Evolutionary conservation across 2,113 vertebrate species (phyloP), one percentile per base, ranked within the genome.

Genomic region (Andinoacara biseriatus): DNA sequence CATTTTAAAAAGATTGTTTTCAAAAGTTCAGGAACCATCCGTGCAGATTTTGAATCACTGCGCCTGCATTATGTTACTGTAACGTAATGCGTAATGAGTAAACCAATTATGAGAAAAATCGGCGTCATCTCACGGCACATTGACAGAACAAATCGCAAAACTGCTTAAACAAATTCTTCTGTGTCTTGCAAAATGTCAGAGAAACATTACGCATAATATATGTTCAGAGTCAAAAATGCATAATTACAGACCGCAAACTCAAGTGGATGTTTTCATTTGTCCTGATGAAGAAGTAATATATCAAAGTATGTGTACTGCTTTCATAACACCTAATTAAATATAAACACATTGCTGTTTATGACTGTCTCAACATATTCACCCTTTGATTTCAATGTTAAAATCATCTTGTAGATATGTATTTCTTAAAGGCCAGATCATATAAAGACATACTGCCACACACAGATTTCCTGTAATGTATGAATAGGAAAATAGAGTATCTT

Each of bases 131-230:
- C 54, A 52, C 1, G 52, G 26, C 52, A 72, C 11, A 9, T 52
- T 31, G 43, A 52, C 65, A 8, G 24, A 54, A 72, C 29, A 33
- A 52, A 69, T 31, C 29, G 24, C 15, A 10, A 69, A 43, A 29
- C 43, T 72, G 17, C 46, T 72, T 72, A 29, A 72, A 1, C 17
- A 31, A 52, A 72, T 52, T 52, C 17, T 72, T 18, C 1, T 29
- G 63, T 5, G 7, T 80, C 69, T 82, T 43, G 63, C 38, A 46
- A 59, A 88, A 76, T 35, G n/a, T 80, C 65, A 65, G 24, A 13
- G 58, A 58, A 40, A 29, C 58, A 46, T 57, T 29, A 52, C 15
- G 29, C 49, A 52, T 40, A 67, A 22, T 1, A 1, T 18, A 35
- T 31, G n/a, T 65, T 75, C 9, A 69, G 69, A 46, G 18, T 52